A percentile compares a stretch with the other conserved stretches of the same genome.
Conservation (phyloP, 2,888 invertebrate species). For the Aphidius colemani region DNA sequence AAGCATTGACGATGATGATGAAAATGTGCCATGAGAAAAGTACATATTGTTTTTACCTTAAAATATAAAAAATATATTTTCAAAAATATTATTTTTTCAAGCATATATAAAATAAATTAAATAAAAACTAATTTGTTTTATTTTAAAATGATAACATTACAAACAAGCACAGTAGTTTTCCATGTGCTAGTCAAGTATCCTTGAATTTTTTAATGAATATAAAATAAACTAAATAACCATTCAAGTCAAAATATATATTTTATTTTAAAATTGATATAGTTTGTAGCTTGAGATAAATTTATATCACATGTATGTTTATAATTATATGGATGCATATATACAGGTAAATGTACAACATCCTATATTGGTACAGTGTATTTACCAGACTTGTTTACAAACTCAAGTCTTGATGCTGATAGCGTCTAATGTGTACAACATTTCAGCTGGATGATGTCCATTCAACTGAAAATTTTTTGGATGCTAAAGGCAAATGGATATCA, state of each 20-base stretch:
- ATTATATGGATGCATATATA: neutral
- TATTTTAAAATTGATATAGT: neutral
- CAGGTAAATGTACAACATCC: neutral
- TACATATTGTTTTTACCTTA: neutral
- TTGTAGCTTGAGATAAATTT: neutral
- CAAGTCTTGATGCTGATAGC: conserved; percentile 14
- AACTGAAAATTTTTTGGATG: conserved; percentile 8
- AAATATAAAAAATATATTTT: neutral
- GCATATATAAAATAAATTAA: too few relatives aligned
- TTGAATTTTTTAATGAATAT: too few relatives aligned
- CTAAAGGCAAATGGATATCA: conserved; percentile 1
- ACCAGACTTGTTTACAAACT: conserved; percentile 19
- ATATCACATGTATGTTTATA: neutral
- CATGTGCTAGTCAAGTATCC: too few relatives aligned
- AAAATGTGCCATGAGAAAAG: neutral
- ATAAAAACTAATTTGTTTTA: too few relatives aligned
- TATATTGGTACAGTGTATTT: conserved; percentile 2
- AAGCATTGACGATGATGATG: neutral
- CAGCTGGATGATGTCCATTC: conserved; percentile 19
- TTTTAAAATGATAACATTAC: too few relatives aligned
- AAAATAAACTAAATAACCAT: too few relatives aligned
- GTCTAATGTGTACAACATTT: conserved; percentile 10
- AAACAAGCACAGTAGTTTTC: too few relatives aligned
- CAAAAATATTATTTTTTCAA: neutral
- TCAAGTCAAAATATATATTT: too few relatives aligned